A percentile compares a stretch with the other conserved stretches of the same genome.
phyloP scores from a whole-genome alignment of 2,113 vertebrate species.

The Deroptyus accipitrinus region DNA sequence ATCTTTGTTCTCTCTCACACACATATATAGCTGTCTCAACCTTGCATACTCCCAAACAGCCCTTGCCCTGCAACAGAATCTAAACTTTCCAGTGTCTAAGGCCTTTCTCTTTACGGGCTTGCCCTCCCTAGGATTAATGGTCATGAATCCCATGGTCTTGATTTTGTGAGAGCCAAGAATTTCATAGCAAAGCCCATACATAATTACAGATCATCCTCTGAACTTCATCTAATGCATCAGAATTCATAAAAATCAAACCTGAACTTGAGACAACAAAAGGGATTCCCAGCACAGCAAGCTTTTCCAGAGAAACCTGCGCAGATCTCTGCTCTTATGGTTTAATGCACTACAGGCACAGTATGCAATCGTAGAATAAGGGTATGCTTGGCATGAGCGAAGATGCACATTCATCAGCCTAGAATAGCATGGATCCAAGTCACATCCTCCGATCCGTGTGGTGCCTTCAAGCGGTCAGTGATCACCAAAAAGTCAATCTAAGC shows the following conservation, averaged over 20 bases:
- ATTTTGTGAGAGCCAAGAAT: background rate
- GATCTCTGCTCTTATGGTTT: background rate
- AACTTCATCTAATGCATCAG: background rate
- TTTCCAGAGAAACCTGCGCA: background rate
- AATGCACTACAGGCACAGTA: background rate
- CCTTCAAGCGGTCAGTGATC: background rate
- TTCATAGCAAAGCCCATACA: background rate
- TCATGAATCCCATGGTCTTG: background rate
- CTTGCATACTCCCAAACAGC: background rate
- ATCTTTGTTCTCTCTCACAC: background rate
- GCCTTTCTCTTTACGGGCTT: background rate
- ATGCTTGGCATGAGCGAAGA: background rate
- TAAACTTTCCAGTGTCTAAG: background rate
- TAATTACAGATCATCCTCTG: background rate
- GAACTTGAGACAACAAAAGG: background rate
- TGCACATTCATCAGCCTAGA: rapidly evolving
- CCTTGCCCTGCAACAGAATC: background rate
- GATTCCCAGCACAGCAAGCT: background rate
- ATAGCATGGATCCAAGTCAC: background rate
- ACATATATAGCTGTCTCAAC: background rate
- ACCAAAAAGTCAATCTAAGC: background rate
- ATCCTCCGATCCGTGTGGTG: background rate
- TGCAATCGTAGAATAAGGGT: background rate
- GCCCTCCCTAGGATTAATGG: background rate
- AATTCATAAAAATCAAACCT: slow-evolving; percentile 3